Base-by-base conservation (phyloP, 2,113 vertebrate species). In the Rynchops niger region DNA sequence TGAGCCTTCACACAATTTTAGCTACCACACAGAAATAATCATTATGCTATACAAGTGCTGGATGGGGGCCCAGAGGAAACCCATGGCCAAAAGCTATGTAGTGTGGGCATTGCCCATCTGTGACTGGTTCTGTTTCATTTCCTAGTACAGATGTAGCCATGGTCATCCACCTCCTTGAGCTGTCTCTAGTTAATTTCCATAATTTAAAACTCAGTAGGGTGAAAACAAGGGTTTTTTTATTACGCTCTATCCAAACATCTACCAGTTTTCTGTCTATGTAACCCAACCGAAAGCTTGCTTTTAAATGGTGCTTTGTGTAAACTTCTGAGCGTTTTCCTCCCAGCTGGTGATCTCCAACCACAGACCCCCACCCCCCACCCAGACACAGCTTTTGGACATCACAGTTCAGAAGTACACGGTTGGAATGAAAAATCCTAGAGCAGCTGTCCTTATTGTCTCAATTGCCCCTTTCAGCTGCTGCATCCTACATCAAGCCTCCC, bases 241-340 rank as follows among this genome's bases (percentile, higher is more conserved):
- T 70, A 49, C 73, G 15, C 17, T 78, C 19, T 81, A 9, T 17
- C 36, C 42, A 82, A 91, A 94, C 23, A 70, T 18, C 53, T 70
- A 73, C 53, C 22, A 36, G 56, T 58, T 62, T 92, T 93, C 85
- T 77, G 23, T 55, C 70, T 80, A 4, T 25, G 13, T 70, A 91
- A 62, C 21, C 30, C 53, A 42, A 26, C 17, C 0, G 2, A 84
- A 67, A 69, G 14, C 52, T 65, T 61, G 38, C 34, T 80, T 96
- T 96, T 85, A 49, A 92, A 85, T 23, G 34, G 58, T 73, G 58
- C 36, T 91, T 92, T 92, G 30, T 93, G 40, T 63, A 63, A 95
- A 38, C 47, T 97, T 88, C 34, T 87, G 29, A 55, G 32, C 63
- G 23, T n/a, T 73, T 47, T 95, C 36, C 26, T 86, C 38, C n/a